Base-by-base conservation (phyloP, 2,888 invertebrate genomes). In the Chrysomela aeneicollis region DNA sequence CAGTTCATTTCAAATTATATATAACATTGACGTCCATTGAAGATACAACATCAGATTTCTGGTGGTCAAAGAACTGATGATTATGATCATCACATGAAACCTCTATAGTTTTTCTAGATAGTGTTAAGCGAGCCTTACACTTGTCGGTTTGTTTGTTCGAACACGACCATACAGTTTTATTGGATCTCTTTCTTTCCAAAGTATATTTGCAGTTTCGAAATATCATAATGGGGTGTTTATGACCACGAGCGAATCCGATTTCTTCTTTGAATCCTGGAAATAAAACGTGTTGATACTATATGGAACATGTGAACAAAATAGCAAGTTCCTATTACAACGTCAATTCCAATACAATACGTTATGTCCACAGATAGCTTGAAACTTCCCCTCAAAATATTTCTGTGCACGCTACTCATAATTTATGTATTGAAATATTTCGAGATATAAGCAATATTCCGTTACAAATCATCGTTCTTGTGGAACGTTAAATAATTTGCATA, bases 81-180 rank as follows among this genome's bases (percentile, higher is more conserved):
- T 63, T 67, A 54, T 69, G 69, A 42, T 66, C 59, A 35, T 66
- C 63, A 50, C 69, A 67, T 10, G 61, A 63, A 26, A 74, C 61
- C 19, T 61, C 58, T 49, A 74, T 54, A 0, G 61, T 67, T 35
- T 66, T 62, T 6, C 70, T 72, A 17, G 49, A 67, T 8, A 73
- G 69, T 0, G 52, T 54, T 22, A 74, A 57, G 54, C 74, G 66
- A n/a, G 67, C 70, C 66, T 70, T 74, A 47, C 74, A 74, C 47
- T 62, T 71, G 8, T 58, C 35, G 49, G 64, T 60, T 53, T 59
- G 53, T 66, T 71, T 71, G 50, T 64, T 63, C n/a, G 60, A 59
- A 46, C 74, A 74, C 10, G 61, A 66, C 74, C 75, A 75, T 8
- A 70, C 65, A 2, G 74, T 75, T 59, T 67, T 64, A 32, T 71